Evolutionary conservation across 2,797 vertebrate species (phyloP), one percentile per base, ranked within the genome.

Genomic region (Eupleurogrammus muticus): DNA sequence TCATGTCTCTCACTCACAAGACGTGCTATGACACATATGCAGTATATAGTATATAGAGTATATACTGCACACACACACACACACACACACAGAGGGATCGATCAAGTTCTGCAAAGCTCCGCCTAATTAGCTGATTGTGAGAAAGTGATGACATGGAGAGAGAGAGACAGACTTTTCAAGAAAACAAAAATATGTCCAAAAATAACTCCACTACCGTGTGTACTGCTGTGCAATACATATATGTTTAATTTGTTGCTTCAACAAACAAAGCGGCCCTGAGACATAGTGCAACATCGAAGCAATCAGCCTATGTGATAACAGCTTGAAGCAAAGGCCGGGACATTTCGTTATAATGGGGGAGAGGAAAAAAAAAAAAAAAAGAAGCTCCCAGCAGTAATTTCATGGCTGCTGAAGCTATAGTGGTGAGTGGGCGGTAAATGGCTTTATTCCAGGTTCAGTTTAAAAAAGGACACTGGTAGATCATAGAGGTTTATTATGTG

Each of bases 381-480:
- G 75, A 74, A 63, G 82, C 89, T 92, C 71, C 76, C 79, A 87
- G 92, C 90, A 85, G 92, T 91, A 93, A 93, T 94, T 91, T 93
- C 90, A 93, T 92, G 93, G 90, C 86, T 84, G 86, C 89, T 92
- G 86, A 89, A 91, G 85, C 87, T 83, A 28, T 28, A 72, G 71
- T 69, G 70, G 77, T 77, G 83, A 77, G 87, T 82, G 85, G 90
- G 87, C 91, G 88, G 90, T 87, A 63, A 90, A 89, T 88, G 87
- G 86, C 88, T 92, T 92, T 90, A 90, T 91, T 92, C 92, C 90
- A 89, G 87, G 80, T 91, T 90, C 83, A 89, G 81, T 91, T 92
- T 90, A 90, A 84, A 85, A 89, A 73, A 85, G 80, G 75, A 89
- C 83, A 76, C 75, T 75, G 79, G 66, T 72, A 87, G 77, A 86